Evolutionary conservation across 2,113 vertebrate species (phyloP).

Genomic region (Noctilio leporinus): DNA sequence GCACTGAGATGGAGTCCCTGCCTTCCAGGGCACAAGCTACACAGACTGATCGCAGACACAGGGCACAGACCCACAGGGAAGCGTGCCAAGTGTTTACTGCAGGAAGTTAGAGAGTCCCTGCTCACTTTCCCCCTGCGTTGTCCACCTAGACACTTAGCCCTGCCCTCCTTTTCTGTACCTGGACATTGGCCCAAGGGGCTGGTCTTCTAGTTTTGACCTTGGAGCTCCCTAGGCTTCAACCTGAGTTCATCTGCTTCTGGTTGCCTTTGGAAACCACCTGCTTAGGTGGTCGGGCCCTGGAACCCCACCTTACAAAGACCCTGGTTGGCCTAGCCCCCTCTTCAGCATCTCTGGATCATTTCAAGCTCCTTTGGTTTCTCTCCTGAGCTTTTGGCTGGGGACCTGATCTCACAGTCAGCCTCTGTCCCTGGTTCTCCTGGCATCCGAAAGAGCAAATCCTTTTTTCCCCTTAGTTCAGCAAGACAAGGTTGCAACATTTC

Average conservation of each 20-base stretch:
- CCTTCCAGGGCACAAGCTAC: background rate
- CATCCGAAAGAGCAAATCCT: background rate
- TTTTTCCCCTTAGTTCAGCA: constrained; percentile 1
- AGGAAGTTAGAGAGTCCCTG: background rate
- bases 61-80: background rate
- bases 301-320: background rate
- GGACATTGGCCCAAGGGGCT: background rate
- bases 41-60: background rate
- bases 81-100: background rate
- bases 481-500: constrained; percentile 11
- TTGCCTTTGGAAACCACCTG: background rate
- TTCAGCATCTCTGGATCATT: background rate
- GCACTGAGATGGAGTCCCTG: rapidly evolving
- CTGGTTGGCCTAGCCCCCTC: background rate
- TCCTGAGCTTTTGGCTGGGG: background rate
- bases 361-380: background rate
- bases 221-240: background rate
- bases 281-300: background rate
- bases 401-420: background rate
- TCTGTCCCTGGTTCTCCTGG: background rate
- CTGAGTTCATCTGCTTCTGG: background rate
- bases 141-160: background rate
- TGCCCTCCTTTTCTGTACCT: background rate
- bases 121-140: background rate
- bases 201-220: background rate